Evolutionary conservation across 2,113 vertebrate species (phyloP).

Genomic region (Orientallactaga bullata): DNA sequence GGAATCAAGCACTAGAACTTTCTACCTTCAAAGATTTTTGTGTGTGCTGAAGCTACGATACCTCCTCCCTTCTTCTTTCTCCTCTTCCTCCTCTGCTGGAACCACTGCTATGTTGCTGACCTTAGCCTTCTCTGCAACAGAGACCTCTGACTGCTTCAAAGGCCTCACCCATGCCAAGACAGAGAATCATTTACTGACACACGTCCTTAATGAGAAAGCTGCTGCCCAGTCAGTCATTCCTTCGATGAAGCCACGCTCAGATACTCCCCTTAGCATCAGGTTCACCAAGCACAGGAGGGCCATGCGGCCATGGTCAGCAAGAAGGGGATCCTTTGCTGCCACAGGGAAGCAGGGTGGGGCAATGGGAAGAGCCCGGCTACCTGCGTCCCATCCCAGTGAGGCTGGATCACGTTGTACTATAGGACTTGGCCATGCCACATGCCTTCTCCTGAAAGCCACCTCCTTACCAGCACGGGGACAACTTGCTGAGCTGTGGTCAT

Average conservation of each 20-base stretch:
- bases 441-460: neutral
- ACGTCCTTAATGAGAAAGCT: slow-evolving; percentile 48
- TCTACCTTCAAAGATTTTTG: fast-evolving
- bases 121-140: neutral
- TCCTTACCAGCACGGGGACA: neutral
- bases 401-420: neutral
- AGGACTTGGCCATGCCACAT: neutral
- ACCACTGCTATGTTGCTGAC: no score
- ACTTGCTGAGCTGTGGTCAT: neutral
- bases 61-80: neutral
- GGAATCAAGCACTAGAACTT: neutral
- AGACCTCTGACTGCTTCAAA: neutral
- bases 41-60: neutral
- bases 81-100: no score
- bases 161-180: neutral
- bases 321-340: neutral
- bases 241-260: neutral
- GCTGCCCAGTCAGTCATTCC: slow-evolving; percentile 52
- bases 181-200: slow-evolving; percentile 36
- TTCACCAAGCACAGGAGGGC: neutral
- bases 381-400: neutral
- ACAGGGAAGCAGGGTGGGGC: neutral
- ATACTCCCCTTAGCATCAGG: slow-evolving; percentile 24
- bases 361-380: neutral
- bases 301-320: neutral